Percentiles rank a stretch among this genome's conserved stretches.
Conservation (phyloP, 2,888 invertebrate species). For the Lingula anatina region DNA sequence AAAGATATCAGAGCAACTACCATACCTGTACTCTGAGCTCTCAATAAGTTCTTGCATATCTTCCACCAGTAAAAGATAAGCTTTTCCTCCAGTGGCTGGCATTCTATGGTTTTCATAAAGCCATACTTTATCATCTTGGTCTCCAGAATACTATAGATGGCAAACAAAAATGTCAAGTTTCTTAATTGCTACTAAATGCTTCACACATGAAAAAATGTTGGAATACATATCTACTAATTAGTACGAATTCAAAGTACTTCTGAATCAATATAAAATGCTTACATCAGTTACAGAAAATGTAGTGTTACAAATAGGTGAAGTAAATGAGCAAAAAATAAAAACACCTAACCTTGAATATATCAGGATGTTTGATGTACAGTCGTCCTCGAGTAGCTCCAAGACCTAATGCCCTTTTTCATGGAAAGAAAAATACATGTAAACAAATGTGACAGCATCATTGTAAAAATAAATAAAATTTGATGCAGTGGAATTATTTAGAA, state of each 20-base stretch:
- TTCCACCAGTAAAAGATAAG: constrained; percentile 72
- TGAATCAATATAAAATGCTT: neutral
- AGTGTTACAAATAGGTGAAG: no score
- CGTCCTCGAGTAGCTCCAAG: constrained; percentile 71
- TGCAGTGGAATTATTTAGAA: neutral
- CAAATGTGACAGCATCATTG: neutral
- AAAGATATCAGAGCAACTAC: no score
- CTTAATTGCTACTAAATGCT: neutral
- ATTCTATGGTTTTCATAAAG: constrained; percentile 70
- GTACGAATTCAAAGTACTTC: neutral
- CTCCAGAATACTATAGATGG: constrained; percentile 63
- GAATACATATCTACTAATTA: no score
- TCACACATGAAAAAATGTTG: neutral
- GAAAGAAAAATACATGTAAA: neutral
- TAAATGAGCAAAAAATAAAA: no score
- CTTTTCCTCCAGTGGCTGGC: constrained; percentile 74
- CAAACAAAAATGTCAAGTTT: neutral
- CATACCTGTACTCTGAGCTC: constrained; percentile 64
- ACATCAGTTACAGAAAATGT: no score
- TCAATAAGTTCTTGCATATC: constrained; percentile 71
- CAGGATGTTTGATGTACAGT: constrained; percentile 72
- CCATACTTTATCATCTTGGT: constrained; percentile 78
- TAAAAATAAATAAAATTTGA: neutral
- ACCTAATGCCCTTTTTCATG: constrained; percentile 57
- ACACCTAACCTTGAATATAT: constrained; percentile 59